Percentiles rank a stretch among this genome's conserved stretches.
Evolutionary conservation across 1,140 invertebrate species (phyloP).

Genomic region (Drosophila pseudoobscura): DNA sequence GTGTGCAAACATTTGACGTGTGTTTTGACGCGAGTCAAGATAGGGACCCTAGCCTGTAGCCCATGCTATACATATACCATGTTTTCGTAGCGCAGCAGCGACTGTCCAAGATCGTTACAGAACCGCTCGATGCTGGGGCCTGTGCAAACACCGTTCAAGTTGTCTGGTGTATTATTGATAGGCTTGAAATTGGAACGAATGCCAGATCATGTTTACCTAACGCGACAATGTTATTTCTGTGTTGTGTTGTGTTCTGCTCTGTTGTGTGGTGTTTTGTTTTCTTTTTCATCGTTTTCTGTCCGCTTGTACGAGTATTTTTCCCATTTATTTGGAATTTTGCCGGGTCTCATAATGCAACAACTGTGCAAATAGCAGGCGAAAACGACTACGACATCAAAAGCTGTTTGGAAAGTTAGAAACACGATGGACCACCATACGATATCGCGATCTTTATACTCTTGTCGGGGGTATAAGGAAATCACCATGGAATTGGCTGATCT

Average conservation of each 20-base stretch:
- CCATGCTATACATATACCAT: slow-evolving; percentile 4
- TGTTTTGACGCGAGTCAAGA: slow-evolving; percentile 79
- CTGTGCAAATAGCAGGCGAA: slow-evolving; percentile 79
- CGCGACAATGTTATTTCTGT: slow-evolving; percentile 62
- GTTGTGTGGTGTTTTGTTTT: slow-evolving; percentile 12
- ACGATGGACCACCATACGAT: slow-evolving; percentile 43
- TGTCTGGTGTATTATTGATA: slow-evolving; percentile 52
- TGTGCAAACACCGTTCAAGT: slow-evolving; percentile 69
- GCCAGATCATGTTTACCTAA: slow-evolving; percentile 77
- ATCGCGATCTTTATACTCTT: slow-evolving; percentile 50
- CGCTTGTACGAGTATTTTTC: slow-evolving; percentile 46
- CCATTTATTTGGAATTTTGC: slow-evolving; percentile 76
- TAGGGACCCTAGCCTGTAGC: slow-evolving; percentile 7
- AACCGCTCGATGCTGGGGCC: slow-evolving; percentile 61
- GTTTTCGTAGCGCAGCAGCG: background rate
- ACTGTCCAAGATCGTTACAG: slow-evolving; percentile 58
- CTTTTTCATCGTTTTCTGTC: slow-evolving; percentile 50
- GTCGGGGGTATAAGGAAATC: slow-evolving; percentile 4
- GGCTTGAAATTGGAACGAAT: slow-evolving; percentile 76
- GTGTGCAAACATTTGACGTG: slow-evolving; percentile 79
- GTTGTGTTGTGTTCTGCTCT: slow-evolving; percentile 9
- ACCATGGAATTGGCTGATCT: background rate
- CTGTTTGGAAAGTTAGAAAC: slow-evolving; percentile 78
- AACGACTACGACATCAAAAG: slow-evolving; percentile 60
- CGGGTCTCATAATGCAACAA: slow-evolving; percentile 69